A percentile compares a stretch with the other conserved stretches of the same genome.
phyloP scores from a whole-genome alignment of 1,140 invertebrate species.

The Trachymyrmex septentrionalis region DNA sequence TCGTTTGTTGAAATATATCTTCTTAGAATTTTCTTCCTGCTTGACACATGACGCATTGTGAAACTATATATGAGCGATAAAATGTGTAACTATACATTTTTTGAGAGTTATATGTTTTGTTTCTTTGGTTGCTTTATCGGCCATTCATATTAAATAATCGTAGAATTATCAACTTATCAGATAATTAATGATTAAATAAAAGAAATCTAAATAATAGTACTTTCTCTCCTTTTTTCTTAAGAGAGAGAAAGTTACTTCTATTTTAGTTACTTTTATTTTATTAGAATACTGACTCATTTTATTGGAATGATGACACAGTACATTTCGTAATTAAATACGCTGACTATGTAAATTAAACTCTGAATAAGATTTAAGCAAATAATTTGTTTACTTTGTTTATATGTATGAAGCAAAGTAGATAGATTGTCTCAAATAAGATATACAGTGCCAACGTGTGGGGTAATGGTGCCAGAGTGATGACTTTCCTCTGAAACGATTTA shows the following conservation, averaged over 20 bases:
- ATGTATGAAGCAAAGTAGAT: neutral
- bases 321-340: slow-evolving; percentile 11
- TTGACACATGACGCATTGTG: neutral
- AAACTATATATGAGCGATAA: neutral
- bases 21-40: slow-evolving; percentile 13
- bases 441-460: neutral
- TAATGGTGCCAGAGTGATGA: neutral
- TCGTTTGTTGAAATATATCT: neutral
- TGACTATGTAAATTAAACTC: slow-evolving; percentile 14
- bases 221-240: neutral
- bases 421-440: neutral
- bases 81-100: neutral
- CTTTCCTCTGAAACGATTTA: slow-evolving; percentile 27
- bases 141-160: neutral
- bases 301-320: slow-evolving; percentile 17
- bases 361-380: slow-evolving; percentile 12
- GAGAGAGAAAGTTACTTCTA: neutral
- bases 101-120: neutral
- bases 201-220: neutral
- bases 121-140: neutral
- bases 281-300: slow-evolving; percentile 6
- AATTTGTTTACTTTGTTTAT: slow-evolving; percentile 3
- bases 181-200: neutral
- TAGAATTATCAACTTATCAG: neutral
- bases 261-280: neutral